Evolutionary conservation across 2,888 invertebrate genomes (phyloP), one percentile per base, ranked within the genome.

Genomic region (Andrena marginata): DNA sequence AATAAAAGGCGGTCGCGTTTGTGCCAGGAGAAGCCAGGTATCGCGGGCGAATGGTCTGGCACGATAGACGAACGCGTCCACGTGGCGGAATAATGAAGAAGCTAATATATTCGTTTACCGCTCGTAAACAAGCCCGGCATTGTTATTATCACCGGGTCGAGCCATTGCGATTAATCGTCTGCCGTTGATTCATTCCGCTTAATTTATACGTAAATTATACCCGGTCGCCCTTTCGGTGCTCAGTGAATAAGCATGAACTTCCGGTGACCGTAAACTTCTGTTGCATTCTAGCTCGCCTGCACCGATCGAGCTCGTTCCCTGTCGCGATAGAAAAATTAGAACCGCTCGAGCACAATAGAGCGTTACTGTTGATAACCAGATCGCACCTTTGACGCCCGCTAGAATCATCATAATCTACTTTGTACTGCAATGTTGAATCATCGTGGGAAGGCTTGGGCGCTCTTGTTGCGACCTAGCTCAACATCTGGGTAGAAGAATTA

Each of bases 201-300:
- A 92, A 93, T 93, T 93, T 92, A 90, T 92, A 91, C 92, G 92
- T 90, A 91, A 92, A 93, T 93, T 92, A 91, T 92, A 90, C 90
- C 85, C 89, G 87, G 91, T 86, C 92, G 91, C 91, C 92, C 92
- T 92, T 91, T 92, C 89, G 90, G 90, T 90, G 91, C 91, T 90
- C 89, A 90, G 91, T 92, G 93, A 93, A 92, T 93, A 93, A 93
- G 91, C 90, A 92, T 91, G 87, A 89, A 93, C 91, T 93, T 93
- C 93, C 93, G 93, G 92, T 90, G 87, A 73, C 90, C 84, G 85
- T 86, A 87, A 87, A 89, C 86, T 86, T 88, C 80, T 67, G 80
- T 85, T 86, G 68, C 79, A 70, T 75, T 85, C 82, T 79, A 84
- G 71, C 77, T 76, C 64, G 33, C 31, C 65, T 65, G 42, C 64